Conservation (phyloP, 2,797 vertebrate genomes). For the Megalops cyprinoides region DNA sequence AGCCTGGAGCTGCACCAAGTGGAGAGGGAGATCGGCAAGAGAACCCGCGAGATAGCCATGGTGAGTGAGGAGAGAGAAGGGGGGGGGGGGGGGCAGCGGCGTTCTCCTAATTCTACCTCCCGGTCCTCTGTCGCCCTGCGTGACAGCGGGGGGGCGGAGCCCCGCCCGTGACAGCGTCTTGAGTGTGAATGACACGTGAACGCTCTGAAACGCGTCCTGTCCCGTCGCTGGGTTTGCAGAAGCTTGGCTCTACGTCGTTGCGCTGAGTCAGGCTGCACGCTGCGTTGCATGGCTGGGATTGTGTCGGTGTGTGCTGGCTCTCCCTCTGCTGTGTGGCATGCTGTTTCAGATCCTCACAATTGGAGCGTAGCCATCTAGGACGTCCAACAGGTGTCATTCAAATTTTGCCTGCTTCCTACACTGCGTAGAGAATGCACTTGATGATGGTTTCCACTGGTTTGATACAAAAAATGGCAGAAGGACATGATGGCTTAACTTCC, state of each 20-base stretch:
- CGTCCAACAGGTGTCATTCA: neutral
- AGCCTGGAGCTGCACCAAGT: slow-evolving; percentile 96
- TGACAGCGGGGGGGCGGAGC: neutral
- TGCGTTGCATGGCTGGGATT: too few relatives aligned
- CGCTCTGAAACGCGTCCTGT: too few relatives aligned
- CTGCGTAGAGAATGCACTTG: neutral
- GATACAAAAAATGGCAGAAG: neutral
- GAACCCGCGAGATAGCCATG: slow-evolving; percentile 93
- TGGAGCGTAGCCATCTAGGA: neutral
- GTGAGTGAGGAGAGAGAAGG: slow-evolving; percentile 72
- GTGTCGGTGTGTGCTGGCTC: too few relatives aligned
- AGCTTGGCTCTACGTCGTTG: neutral
- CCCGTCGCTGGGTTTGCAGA: neutral
- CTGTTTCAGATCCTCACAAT: too few relatives aligned
- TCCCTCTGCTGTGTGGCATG: too few relatives aligned
- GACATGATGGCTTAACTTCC: too few relatives aligned
- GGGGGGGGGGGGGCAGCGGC: neutral
- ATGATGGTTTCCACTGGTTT: neutral
- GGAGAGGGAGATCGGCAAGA: slow-evolving; percentile 96
- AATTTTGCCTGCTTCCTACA: neutral
- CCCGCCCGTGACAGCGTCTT: neutral
- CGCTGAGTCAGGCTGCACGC: neutral
- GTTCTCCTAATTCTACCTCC: neutral
- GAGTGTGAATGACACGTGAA: too few relatives aligned
- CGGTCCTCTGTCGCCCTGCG: neutral